Evolutionary conservation across 2,797 vertebrate genomes (phyloP).

Genomic region (Hipposideros larvatus): DNA sequence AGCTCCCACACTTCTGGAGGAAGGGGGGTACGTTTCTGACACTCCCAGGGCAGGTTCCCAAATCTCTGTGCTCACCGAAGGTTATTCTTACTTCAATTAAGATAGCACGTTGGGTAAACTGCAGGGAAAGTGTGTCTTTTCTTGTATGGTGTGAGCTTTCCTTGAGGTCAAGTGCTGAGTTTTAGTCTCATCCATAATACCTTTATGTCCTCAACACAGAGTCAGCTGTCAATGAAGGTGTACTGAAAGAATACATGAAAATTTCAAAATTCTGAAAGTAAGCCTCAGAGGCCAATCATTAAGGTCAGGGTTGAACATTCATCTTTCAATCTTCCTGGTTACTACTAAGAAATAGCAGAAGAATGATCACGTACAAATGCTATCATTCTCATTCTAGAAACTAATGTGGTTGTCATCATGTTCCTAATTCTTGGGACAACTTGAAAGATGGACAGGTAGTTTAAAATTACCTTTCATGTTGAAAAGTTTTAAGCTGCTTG

Average conservation of each 20-base stretch:
- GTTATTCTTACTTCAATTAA: not conserved
- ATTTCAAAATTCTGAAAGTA: not conserved
- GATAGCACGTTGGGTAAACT: not conserved
- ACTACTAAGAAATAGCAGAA: not conserved
- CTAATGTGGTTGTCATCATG: no score
- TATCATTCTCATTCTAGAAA: no score
- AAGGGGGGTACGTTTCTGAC: not conserved
- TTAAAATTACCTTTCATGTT: no score
- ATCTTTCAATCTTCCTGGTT: not conserved
- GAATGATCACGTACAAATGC: not conserved
- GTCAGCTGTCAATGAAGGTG: not conserved
- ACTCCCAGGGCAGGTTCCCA: not conserved
- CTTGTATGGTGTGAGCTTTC: not conserved
- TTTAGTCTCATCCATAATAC: not conserved
- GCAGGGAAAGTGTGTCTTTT: not conserved
- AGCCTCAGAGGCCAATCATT: not conserved
- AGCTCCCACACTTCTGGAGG: not conserved
- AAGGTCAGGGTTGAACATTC: not conserved
- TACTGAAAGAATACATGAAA: not conserved
- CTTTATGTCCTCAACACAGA: not conserved
- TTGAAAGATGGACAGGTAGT: no score
- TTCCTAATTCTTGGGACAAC: no score
- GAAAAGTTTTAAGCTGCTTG: no score
- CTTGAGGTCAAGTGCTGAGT: not conserved
- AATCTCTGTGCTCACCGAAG: no score